Percentiles rank a stretch among this genome's conserved stretches.
Evolutionary conservation across 2,888 invertebrate genomes (phyloP).

Genomic region (Xiphydria camelus): DNA sequence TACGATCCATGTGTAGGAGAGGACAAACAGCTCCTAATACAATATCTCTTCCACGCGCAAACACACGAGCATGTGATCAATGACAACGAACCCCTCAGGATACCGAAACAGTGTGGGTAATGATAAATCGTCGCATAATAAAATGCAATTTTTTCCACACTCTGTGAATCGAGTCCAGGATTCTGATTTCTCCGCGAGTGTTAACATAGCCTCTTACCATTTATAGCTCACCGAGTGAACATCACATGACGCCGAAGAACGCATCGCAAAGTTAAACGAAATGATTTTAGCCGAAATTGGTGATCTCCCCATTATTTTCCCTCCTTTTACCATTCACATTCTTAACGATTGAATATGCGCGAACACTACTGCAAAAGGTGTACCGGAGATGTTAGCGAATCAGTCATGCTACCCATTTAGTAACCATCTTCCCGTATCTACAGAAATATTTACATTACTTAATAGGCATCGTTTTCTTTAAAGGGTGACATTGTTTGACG

Average conservation of each 20-base stretch:
- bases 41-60: constrained; percentile 82
- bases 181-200: no score
- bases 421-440: no score
- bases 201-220: no score
- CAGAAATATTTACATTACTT: constrained; percentile 3
- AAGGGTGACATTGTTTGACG: no score
- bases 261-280: constrained; percentile 19
- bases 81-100: constrained; percentile 79
- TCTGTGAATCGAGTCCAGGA: no score
- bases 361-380: no score
- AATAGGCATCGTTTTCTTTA: no score
- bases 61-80: constrained; percentile 77
- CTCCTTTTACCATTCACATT: no score
- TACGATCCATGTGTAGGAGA: constrained; percentile 95
- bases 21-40: constrained; percentile 82
- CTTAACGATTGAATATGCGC: no score
- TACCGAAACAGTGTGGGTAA: constrained; percentile 73
- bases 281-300: constrained; percentile 10
- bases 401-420: no score
- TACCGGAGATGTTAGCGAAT: no score
- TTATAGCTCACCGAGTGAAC: constrained; percentile 56
- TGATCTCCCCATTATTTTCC: constrained; percentile 1
- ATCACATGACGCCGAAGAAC: constrained; percentile 52
- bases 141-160: constrained; percentile 31
- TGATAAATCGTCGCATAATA: background rate